These are phyloP conservation scores for Arctocebus calabarensis DNA, from an alignment of 2,797 vertebrate species.

Conservation along the genomic window DNA sequence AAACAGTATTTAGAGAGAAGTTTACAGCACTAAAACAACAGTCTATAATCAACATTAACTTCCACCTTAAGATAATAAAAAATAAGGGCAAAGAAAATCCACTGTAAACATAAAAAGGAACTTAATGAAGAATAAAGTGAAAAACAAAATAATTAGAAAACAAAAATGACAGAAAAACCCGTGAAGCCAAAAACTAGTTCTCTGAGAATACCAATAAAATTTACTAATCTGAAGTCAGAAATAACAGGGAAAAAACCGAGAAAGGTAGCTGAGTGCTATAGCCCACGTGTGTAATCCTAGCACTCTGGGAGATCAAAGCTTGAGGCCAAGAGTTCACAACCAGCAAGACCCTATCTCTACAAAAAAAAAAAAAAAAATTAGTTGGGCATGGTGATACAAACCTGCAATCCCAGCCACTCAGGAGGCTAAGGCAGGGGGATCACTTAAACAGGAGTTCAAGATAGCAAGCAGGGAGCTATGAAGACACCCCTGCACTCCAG, in stretches of 20 bases:
- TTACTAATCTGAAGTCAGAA: not conserved
- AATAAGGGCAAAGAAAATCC: not conserved
- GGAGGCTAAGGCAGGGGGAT: no score
- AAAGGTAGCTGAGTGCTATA: not conserved
- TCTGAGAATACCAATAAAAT: not conserved
- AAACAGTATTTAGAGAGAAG: not conserved
- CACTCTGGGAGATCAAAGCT: no score
- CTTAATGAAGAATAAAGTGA: constrained; percentile 30
- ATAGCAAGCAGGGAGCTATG: no score
- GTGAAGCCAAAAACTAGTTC: constrained; percentile 15
- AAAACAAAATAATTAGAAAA: constrained; percentile 6
- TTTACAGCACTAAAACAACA: not conserved
- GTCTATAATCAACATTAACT: constrained; percentile 12
- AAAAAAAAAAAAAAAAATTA: no score
- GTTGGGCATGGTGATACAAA: no score
- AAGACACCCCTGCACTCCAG: no score
- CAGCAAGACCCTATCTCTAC: no score
- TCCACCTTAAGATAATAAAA: constrained; percentile 13
- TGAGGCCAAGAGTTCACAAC: no score
- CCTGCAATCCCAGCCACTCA: no score
- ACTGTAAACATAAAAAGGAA: not conserved
- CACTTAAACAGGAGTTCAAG: no score
- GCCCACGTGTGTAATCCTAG: no score
- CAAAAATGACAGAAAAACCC: not conserved
- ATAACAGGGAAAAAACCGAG: not conserved